Evolutionary conservation across 2,888 invertebrate species (phyloP).

Genomic region (Agapetus fuscipes): DNA sequence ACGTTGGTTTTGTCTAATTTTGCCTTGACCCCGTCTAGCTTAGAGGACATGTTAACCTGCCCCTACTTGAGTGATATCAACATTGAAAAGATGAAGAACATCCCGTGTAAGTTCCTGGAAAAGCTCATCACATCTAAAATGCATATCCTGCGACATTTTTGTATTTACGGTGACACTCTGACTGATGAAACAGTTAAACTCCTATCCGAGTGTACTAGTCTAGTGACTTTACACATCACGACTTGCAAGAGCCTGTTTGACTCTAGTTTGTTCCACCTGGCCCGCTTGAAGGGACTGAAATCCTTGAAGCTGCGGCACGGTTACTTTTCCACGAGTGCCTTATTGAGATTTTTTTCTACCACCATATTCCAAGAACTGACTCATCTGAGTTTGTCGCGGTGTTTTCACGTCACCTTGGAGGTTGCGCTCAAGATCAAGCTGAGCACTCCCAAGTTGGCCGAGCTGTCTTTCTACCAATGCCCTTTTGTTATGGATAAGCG

Average conservation of each 20-base stretch:
- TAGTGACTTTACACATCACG: conserved; percentile 42
- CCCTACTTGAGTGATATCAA: conserved; percentile 40
- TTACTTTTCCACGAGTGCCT: conserved; percentile 42
- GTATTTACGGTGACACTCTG: conserved; percentile 43
- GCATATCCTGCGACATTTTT: conserved; percentile 34
- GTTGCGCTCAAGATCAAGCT: conserved; percentile 41
- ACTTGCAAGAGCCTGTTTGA: conserved; percentile 45
- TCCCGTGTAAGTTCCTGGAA: conserved; percentile 41
- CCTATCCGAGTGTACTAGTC: conserved; percentile 36
- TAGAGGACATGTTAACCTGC: conserved; percentile 42
- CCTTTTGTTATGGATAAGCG: conserved; percentile 41
- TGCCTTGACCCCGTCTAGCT: conserved; percentile 39
- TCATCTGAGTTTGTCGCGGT: conserved; percentile 40
- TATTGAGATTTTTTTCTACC: conserved; percentile 41
- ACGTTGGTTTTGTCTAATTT: conserved; percentile 42
- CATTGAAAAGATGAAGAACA: conserved; percentile 47
- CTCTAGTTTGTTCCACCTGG: conserved; percentile 40
- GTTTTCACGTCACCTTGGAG: conserved; percentile 41
- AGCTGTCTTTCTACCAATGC: conserved; percentile 42
- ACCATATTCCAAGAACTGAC: conserved; percentile 40
- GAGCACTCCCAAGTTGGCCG: conserved; percentile 41
- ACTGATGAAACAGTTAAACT: conserved; percentile 41
- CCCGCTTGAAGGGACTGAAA: conserved; percentile 37
- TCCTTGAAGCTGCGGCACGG: conserved; percentile 43
- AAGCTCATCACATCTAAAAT: conserved; percentile 38